Evolutionary conservation across 2,888 invertebrate species (phyloP), one percentile per base, ranked within the genome.

Genomic region (Lepidonotus clava): DNA sequence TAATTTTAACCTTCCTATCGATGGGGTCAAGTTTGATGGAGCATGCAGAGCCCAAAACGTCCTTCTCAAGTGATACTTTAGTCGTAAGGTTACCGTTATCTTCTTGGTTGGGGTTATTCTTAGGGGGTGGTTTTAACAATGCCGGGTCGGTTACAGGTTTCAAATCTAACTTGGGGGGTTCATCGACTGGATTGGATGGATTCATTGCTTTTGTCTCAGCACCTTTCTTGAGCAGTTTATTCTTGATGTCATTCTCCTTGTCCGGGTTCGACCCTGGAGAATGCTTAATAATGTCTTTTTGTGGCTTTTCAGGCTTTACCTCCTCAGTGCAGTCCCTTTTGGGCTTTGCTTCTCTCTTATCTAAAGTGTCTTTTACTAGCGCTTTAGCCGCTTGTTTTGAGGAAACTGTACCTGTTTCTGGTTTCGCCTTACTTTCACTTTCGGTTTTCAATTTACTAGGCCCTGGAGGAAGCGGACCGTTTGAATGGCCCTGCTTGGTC

Each of bases 221-320:
- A 71, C 71, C 71, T 71, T 71, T 71, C 71, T 71, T 71, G 71
- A 71, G 71, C 71, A 71, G 71, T 71, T 71, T 71, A n/a, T 71
- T 71, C 8, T 71, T 71, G 34, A 38, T 34, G 71, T 71, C 71
- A 71, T 71, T 71, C n/a, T 71, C 71, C 36, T 71, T 71, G 71
- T 71, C 71, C 21, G 71, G 71, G 38, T 24, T 71, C 34, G 71
- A 71, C 36, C 11, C 11, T 0, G 28, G 28, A 8, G 61, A 61
- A 61, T 61, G 71, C 71, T 71, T 71, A 18, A 24, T 8, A 71
- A 38, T 5, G 21, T 71, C 71, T 38, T n/a, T 71, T 71, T 8
- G 2, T n/a, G 71, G 38, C 71, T 56, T 56, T 56, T 56, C 56
- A 5, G 14, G 56, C 56, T 71, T 71, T 0, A 21, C 0, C 38